These are phyloP conservation scores for Drosophila leonis DNA, from an alignment of 2,888 invertebrate genomes.

Conservation along the genomic window DNA sequence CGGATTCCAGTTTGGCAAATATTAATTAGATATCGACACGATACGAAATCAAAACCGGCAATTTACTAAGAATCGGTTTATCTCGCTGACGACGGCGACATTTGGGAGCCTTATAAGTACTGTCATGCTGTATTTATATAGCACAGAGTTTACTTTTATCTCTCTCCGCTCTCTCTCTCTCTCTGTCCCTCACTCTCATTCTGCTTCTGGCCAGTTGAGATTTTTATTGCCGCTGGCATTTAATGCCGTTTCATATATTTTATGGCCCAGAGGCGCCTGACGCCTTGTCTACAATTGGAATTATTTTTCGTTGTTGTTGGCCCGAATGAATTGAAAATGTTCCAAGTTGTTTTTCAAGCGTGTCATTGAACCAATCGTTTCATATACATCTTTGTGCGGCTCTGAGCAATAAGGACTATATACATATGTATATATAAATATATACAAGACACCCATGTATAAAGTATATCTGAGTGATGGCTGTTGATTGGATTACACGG, in stretches of 20 bases:
- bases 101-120: conserved; percentile 43
- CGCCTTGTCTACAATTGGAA: conserved; percentile 58
- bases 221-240: conserved; percentile 57
- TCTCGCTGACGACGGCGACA: conserved; percentile 31
- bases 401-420: conserved; percentile 42
- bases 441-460: conserved; percentile 1
- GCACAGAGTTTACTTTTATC: conserved; percentile 15
- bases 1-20: conserved; percentile 29
- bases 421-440: conserved; percentile 15
- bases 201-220: conserved; percentile 27
- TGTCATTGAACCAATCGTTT: conserved; percentile 68
- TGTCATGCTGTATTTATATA: conserved; percentile 25
- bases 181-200: not conserved
- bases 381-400: not conserved
- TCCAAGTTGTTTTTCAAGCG: conserved; percentile 34
- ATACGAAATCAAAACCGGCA: conserved; percentile 41
- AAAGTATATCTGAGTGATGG: conserved; percentile 25
- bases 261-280: conserved; percentile 63
- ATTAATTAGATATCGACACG: conserved; percentile 46
- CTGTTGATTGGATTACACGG: conserved; percentile 41
- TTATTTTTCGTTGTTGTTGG: conserved; percentile 33
- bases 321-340: conserved; percentile 48
- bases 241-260: conserved; percentile 65
- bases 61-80: conserved; percentile 13
- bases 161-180: not conserved